Base-by-base conservation (phyloP, 2,888 invertebrate genomes). In the Embidobia sp. region DNA sequence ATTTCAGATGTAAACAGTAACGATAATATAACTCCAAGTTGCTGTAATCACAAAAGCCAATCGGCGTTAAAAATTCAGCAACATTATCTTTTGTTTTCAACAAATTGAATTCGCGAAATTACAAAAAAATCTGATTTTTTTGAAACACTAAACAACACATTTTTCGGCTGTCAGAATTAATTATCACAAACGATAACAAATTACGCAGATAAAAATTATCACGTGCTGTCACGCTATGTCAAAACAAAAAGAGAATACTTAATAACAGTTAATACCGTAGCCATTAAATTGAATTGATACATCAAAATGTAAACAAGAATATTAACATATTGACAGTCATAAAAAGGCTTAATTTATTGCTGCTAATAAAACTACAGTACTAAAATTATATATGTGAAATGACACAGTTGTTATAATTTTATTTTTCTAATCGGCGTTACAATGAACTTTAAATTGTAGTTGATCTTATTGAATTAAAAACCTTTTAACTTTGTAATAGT, bases 251-350 rank as follows among this genome's bases (percentile, higher is more conserved):
- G 53, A 37, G 27, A 19, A 49, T 57, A 49, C 64, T 66, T 73
- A 73, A 66, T 73, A 73, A 64, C 49, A 64, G 57, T 73, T 73
- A 73, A 57, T 64, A 51, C 33, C 35, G 31, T 57, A n/a, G 64
- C 64, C 57, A 64, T 73, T 64, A 57, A 64, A 73, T 73, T 73
- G 73, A 73, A 73, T 73, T 73, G 64, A 57, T 64, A 73, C 64
- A 66, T 66, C 57, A 64, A 57, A 49, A 64, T 64, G 73, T 73
- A 73, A 73, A 73, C 73, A 73, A 73, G 73, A 64, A 73, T 73
- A 73, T 73, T 73, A 73, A 55, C 73, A 73, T 73, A 73, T 64
- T 73, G 73, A 73, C 63, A 64, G 73, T 57, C 55, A 49, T 63
- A 55, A 73, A 59, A 64, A 57, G 72, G 63, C 49, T 57, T 73